Evolutionary conservation across 2,888 invertebrate genomes (phyloP), one percentile per base, ranked within the genome.

Genomic region (Meteorus colon): DNA sequence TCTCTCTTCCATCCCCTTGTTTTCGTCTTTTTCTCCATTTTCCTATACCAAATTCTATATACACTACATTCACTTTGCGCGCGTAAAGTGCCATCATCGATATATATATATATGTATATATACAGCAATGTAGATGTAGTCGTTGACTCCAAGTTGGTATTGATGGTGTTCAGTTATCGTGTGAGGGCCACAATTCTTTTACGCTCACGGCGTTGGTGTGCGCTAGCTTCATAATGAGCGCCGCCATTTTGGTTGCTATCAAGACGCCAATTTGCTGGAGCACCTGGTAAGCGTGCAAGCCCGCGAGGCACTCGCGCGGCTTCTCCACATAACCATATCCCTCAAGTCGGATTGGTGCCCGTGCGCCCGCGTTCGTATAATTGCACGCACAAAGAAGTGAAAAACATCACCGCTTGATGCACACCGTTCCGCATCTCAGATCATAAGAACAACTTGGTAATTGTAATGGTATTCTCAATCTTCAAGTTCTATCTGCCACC

Each of bases 251-350:
- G 78, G 78, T 76, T 78, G 79, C 63, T 55, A 82, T 76, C 81
- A 79, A 81, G 82, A 81, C 82, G 76, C 81, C 84, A 83, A 85
- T 85, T 84, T 82, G 79, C 82, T 77, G 80, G 77, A 80, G 81
- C 81, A 80, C 80, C 82, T 78, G 77, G 80, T 76, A 76, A 80
- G 76, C 80, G 79, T 81, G 78, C 77, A 80, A 63, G 63, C 69
- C 69, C 74, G 74, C 69, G 60, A 74, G 74, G 74, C 74, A 74
- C 60, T 68, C 68, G 51, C 51, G 81, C 74, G 73, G 75, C 68
- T 66, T 59, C 55, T 65, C 76, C 69, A 70, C 68, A 55, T 69
- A 31, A 37, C 67, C 60, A 34, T 66, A 51, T 31, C n/a, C 59
- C 68, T 55, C 45, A 10, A 66, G 63, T 69, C n/a, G 45, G 68